phyloP scores from a whole-genome alignment of 2,113 vertebrate species.

The Crocuta crocuta region DNA sequence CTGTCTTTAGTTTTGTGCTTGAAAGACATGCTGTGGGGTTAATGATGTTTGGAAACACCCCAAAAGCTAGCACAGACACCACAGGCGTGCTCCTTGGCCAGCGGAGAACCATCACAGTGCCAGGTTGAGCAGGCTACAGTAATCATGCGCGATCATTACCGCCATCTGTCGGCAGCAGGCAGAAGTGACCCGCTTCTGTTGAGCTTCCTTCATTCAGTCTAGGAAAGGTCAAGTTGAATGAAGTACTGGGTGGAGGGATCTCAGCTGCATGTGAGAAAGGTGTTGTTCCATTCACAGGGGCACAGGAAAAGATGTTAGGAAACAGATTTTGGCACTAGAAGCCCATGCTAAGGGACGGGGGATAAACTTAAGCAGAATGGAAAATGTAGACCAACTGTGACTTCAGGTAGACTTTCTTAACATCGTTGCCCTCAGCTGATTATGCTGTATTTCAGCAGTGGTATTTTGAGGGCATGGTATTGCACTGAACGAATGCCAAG shows the following conservation, averaged over 20 bases:
- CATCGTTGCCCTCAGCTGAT: neutral
- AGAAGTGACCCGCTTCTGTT: neutral
- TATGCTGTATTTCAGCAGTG: neutral
- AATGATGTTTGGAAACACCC: neutral
- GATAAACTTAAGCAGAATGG: neutral
- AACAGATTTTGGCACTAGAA: neutral
- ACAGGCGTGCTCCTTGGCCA: neutral
- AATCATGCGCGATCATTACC: neutral
- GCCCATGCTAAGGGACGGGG: neutral
- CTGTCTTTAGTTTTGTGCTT: neutral
- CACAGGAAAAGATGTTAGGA: neutral
- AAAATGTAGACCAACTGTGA: neutral
- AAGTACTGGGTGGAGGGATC: neutral
- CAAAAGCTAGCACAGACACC: neutral
- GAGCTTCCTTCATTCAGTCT: neutral
- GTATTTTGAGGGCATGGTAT: neutral
- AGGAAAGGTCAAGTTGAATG: neutral
- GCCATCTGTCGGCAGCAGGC: constrained; percentile 60
- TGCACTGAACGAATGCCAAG: neutral
- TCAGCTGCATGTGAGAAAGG: neutral
- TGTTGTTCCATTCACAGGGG: neutral
- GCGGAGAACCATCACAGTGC: neutral
- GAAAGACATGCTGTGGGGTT: neutral
- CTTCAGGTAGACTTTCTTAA: neutral
- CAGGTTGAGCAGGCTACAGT: rapidly evolving